Percentiles rank a stretch among this genome's conserved stretches.
phyloP scores from a whole-genome alignment of 2,888 invertebrate genomes.

The Nineta flava region DNA sequence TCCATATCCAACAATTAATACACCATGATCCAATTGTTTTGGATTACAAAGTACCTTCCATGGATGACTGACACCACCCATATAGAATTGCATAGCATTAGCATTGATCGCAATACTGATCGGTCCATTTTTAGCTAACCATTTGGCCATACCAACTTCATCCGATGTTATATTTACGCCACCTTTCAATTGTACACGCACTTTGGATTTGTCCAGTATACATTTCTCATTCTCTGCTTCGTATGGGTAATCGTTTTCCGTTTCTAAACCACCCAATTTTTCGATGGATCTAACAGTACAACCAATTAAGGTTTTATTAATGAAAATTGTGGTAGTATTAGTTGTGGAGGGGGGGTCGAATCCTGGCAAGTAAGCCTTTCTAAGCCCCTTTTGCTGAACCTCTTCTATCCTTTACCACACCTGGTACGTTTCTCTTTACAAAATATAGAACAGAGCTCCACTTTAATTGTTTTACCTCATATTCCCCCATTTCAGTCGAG shows the following conservation, averaged over 20 bases:
- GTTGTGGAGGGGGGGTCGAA: too few species aligned
- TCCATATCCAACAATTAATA: conserved; percentile 90
- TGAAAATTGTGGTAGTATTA: not conserved
- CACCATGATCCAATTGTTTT: conserved; percentile 75
- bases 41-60: conserved; percentile 68
- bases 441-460: too few species aligned
- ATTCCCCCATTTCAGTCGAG: too few species aligned
- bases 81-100: conserved; percentile 92
- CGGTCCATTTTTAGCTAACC: conserved; percentile 79
- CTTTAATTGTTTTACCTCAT: too few species aligned
- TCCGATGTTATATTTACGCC: conserved; percentile 75
- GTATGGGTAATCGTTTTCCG: conserved; percentile 85
- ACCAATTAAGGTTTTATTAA: not conserved
- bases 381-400: too few species aligned
- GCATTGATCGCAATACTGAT: conserved; percentile 93
- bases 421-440: too few species aligned
- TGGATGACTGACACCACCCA: conserved; percentile 89
- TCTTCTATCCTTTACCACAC: too few species aligned
- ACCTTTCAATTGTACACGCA: conserved; percentile 52
- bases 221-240: conserved; percentile 69
- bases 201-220: conserved; percentile 45
- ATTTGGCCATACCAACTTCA: conserved; percentile 82
- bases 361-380: too few species aligned
- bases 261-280: conserved; percentile 75
- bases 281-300: conserved; percentile 54